Conservation (phyloP, 2,888 invertebrate genomes). For the Ichneumoninae sp. region DNA sequence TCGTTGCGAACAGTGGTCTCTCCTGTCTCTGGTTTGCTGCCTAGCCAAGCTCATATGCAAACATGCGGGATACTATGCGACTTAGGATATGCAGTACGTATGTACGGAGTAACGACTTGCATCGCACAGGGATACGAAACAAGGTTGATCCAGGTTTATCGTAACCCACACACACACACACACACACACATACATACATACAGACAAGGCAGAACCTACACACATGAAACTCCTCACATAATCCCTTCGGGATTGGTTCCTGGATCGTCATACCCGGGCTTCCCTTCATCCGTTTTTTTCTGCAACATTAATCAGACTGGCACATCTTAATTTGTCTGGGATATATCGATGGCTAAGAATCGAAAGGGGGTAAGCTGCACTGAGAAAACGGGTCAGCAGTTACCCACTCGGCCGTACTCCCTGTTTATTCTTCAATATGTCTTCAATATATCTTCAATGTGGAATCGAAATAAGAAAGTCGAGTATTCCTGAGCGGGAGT, state of each 20-base stretch:
- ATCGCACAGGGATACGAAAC: slow-evolving; percentile 3
- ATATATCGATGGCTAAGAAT: neutral
- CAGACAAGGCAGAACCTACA: neutral
- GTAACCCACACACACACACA: neutral
- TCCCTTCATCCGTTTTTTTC: slow-evolving; percentile 15
- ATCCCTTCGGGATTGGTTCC: slow-evolving; percentile 47
- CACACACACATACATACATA: neutral
- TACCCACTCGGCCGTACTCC: too few species aligned
- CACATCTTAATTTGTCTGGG: neutral
- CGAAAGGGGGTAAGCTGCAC: neutral
- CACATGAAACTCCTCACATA: slow-evolving; percentile 4
- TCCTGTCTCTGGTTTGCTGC: neutral
- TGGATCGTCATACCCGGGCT: slow-evolving; percentile 9
- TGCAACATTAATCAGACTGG: slow-evolving; percentile 1
- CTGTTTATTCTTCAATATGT: too few species aligned
- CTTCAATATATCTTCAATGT: too few species aligned
- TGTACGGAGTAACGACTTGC: slow-evolving; percentile 6
- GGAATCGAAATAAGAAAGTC: too few species aligned
- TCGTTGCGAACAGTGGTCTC: slow-evolving; percentile 5
- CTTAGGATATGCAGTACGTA: neutral
- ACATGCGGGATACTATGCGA: slow-evolving; percentile 10
- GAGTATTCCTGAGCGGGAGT: too few species aligned
- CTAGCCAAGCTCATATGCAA: slow-evolving; percentile 24
- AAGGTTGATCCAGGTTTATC: slow-evolving; percentile 18
- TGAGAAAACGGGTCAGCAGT: too few species aligned